Conservation (phyloP, 2,113 vertebrate genomes). For the Paralichthys olivaceus region DNA sequence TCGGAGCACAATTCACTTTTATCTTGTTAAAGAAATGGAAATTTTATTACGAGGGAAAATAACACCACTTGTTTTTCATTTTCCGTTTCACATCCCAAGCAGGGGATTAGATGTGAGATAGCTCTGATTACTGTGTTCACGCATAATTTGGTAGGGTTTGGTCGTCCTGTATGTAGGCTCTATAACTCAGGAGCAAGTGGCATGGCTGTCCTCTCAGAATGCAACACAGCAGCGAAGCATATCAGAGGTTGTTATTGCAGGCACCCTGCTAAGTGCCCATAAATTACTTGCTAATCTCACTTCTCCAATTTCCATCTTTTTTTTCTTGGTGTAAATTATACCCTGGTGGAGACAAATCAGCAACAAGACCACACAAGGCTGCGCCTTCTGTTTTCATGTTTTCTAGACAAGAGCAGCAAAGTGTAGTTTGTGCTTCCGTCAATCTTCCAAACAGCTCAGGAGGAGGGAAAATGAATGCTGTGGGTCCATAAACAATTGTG, state of each 20-base stretch:
- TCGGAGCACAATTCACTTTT: conserved; percentile 80
- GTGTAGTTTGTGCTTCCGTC: conserved; percentile 66
- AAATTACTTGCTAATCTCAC: conserved; percentile 75
- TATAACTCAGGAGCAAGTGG: conserved; percentile 54
- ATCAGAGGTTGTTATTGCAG: conserved; percentile 67
- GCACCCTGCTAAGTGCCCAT: conserved; percentile 68
- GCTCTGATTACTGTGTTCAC: conserved; percentile 74
- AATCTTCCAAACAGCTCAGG: conserved; percentile 67
- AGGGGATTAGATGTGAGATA: conserved; percentile 60
- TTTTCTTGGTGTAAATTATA: conserved; percentile 70
- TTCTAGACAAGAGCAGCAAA: conserved; percentile 61
- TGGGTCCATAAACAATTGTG: conserved; percentile 71
- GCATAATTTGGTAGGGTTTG: conserved; percentile 57
- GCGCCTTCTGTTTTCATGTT: conserved; percentile 68
- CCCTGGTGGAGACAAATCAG: conserved; percentile 68
- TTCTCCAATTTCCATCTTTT: conserved; percentile 69
- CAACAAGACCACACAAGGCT: conserved; percentile 66
- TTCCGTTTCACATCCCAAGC: conserved; percentile 69
- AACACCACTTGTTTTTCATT: conserved; percentile 81
- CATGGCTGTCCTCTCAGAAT: conserved; percentile 58
- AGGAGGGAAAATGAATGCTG: conserved; percentile 60
- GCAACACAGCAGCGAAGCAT: conserved; percentile 50
- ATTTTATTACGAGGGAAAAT: conserved; percentile 82
- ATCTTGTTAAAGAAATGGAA: conserved; percentile 83
- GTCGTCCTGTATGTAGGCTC: conserved; percentile 48